Evolutionary conservation across 2,888 invertebrate species (phyloP).

Genomic region (Bellardia bayeri): DNA sequence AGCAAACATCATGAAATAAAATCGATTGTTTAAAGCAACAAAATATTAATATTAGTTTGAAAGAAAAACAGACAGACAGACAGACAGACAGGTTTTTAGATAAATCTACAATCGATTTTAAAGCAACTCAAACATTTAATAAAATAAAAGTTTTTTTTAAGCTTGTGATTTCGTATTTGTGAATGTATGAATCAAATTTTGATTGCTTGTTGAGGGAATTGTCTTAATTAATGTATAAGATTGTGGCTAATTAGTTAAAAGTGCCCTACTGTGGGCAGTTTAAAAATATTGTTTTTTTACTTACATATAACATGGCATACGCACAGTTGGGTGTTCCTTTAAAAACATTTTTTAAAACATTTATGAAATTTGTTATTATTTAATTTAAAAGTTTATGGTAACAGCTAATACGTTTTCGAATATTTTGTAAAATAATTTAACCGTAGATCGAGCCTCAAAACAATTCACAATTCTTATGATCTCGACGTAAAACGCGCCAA

Average conservation of each 20-base stretch:
- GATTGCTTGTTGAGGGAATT: not conserved
- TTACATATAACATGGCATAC: too few species aligned
- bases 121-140: not conserved
- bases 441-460: too few species aligned
- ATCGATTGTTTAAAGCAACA: not conserved
- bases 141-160: not conserved
- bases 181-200: conserved; percentile 3
- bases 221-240: not conserved
- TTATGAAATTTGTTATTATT: too few species aligned
- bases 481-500: too few species aligned
- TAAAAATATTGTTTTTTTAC: too few species aligned
- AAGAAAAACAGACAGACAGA: not conserved
- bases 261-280: not conserved
- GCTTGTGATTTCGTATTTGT: not conserved
- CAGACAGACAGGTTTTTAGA: not conserved
- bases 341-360: too few species aligned
- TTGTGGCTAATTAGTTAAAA: not conserved
- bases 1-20: conserved; percentile 5
- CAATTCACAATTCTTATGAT: too few species aligned
- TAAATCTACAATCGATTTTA: not conserved
- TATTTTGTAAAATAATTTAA: too few species aligned
- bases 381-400: too few species aligned
- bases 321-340: too few species aligned
- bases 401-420: too few species aligned
- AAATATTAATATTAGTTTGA: not conserved